Evolutionary conservation across 2,113 vertebrate species (phyloP).

Genomic region (Phalacrocorax aristotelis): DNA sequence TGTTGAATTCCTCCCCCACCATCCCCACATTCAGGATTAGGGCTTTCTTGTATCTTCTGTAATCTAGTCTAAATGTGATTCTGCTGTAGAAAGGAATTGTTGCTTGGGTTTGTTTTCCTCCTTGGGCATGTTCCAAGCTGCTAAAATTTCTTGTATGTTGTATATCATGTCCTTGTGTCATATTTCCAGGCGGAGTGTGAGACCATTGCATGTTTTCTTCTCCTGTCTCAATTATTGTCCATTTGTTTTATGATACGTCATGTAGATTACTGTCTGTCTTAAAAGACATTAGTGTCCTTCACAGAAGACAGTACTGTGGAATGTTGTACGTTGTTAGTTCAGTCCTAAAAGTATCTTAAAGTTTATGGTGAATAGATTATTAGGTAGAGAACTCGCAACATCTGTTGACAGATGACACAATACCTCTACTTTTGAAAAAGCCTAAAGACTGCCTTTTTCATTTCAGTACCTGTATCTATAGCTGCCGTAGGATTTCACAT

Average conservation of each 20-base stretch:
- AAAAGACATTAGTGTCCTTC: not conserved
- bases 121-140: not conserved
- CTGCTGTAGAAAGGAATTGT: not conserved
- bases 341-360: not conserved
- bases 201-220: not conserved
- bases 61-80: not conserved
- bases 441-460: not conserved
- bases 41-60: not conserved
- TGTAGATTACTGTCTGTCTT: not conserved
- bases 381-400: not conserved
- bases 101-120: not conserved
- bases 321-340: not conserved
- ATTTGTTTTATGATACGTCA: not conserved
- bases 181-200: not conserved
- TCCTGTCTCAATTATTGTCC: not conserved
- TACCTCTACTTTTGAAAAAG: not conserved
- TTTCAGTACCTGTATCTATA: not conserved
- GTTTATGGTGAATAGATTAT: not conserved
- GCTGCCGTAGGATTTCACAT: not conserved
- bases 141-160: not conserved
- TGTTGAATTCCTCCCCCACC: not conserved
- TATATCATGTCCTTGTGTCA: not conserved
- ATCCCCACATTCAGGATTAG: rapidly evolving
- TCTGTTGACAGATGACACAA: not conserved
- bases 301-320: not conserved